Evolutionary conservation across 2,113 vertebrate species (phyloP).

Genomic region (Nycticebus coucang): DNA sequence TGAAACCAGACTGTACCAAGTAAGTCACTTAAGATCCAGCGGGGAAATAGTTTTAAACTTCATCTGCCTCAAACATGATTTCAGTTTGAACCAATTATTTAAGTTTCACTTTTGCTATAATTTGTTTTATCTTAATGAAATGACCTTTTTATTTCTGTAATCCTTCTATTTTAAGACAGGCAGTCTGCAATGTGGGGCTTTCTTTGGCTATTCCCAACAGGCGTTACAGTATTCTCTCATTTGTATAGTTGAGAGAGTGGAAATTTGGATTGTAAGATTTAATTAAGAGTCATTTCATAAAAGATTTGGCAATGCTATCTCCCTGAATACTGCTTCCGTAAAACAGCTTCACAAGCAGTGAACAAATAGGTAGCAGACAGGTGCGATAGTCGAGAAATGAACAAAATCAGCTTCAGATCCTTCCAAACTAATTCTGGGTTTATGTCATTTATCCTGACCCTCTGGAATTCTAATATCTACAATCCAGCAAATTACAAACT

Average conservation of each 20-base stretch:
- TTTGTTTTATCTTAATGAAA: conserved; percentile 28
- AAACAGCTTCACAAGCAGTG: conserved; percentile 37
- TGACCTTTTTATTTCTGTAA: conserved; percentile 5
- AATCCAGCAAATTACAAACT: conserved; percentile 73
- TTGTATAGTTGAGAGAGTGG: conserved; percentile 22
- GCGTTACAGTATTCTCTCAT: not conserved
- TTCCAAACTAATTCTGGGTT: conserved; percentile 49
- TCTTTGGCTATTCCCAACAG: conserved; percentile 34
- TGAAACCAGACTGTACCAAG: not conserved
- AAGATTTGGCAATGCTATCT: conserved; percentile 56
- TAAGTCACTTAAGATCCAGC: not conserved
- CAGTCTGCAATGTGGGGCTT: not conserved
- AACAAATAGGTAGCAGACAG: conserved; percentile 63
- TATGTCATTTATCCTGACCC: conserved; percentile 65
- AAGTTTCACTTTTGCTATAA: not conserved
- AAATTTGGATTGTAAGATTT: conserved; percentile 59
- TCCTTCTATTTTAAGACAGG: not conserved
- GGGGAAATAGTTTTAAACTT: not conserved
- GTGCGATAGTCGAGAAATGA: conserved; percentile 69
- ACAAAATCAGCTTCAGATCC: conserved; percentile 40
- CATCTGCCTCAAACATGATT: not conserved
- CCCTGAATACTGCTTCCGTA: conserved; percentile 67
- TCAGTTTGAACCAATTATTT: not conserved
- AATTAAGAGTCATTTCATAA: conserved; percentile 77
- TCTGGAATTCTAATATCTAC: conserved; percentile 68